Evolutionary conservation across 2,797 vertebrate species (phyloP).

Genomic region (Hypotaenidia okinawae): DNA sequence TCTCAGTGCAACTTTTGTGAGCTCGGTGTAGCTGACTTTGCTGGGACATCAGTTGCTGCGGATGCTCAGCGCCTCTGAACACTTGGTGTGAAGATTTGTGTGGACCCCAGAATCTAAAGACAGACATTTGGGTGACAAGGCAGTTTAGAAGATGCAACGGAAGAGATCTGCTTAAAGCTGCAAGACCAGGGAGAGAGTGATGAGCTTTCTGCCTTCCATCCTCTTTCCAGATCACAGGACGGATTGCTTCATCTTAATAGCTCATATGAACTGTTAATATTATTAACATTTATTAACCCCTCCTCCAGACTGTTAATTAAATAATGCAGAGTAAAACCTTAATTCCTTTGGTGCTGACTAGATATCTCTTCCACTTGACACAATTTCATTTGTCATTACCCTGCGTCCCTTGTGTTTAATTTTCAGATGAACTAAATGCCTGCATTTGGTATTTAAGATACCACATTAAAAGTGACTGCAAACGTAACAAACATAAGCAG

Average conservation of each 20-base stretch:
- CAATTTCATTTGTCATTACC: constrained; percentile 45
- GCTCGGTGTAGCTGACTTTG: neutral
- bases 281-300: constrained; percentile 58
- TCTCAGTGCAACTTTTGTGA: neutral
- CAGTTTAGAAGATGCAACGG: neutral
- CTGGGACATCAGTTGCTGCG: neutral
- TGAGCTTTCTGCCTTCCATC: neutral
- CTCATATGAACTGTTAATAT: neutral
- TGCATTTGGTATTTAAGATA: constrained; percentile 1
- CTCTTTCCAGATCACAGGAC: neutral
- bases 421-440: constrained; percentile 32
- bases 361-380: constrained; percentile 33
- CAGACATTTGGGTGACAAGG: neutral
- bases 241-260: constrained; percentile 13
- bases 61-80: neutral
- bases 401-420: constrained; percentile 36
- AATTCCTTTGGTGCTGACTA: constrained; percentile 47
- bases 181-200: neutral
- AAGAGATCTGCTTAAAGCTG: neutral
- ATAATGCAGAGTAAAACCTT: constrained; percentile 34
- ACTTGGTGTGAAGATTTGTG: neutral
- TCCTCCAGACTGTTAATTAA: constrained; percentile 52
- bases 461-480: neutral
- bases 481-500: neutral
- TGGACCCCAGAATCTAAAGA: neutral